These are phyloP conservation scores for Harmothoe impar DNA, from an alignment of 2,888 invertebrate species.

Conservation along the genomic window DNA sequence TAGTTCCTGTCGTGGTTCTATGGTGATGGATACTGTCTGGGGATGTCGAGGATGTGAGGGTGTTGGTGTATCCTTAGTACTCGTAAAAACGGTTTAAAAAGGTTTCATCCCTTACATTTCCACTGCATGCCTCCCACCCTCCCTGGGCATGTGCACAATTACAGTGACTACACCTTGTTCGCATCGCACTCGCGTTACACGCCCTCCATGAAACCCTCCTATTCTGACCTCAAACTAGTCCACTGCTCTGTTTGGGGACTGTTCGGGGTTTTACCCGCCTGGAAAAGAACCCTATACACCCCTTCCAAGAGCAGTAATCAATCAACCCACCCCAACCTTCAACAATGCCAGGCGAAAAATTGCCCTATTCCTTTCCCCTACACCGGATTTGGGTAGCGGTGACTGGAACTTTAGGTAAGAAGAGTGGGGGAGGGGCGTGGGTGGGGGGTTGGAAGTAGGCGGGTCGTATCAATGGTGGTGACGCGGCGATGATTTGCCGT, in stretches of 20 bases:
- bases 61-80: not conserved
- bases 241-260: no score
- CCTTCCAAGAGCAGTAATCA: not conserved
- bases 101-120: not conserved
- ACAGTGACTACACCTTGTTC: conserved; percentile 51
- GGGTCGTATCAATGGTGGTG: conserved; percentile 9
- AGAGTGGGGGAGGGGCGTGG: no score
- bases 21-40: not conserved
- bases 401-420: not conserved
- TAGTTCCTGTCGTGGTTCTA: not conserved
- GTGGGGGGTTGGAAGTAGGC: not conserved
- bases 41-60: not conserved
- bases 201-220: not conserved
- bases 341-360: conserved; percentile 26
- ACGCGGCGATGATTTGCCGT: conserved; percentile 45
- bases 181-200: not conserved
- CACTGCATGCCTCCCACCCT: not conserved
- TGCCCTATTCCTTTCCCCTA: not conserved
- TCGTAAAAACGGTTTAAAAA: no score
- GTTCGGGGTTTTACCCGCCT: no score
- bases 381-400: conserved; percentile 15
- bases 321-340: conserved; percentile 26
- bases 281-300: not conserved
- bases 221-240: not conserved
- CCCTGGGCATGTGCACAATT: conserved; percentile 35